Base-by-base conservation (phyloP, 2,888 invertebrate genomes). In the Cephus pulcher region DNA sequence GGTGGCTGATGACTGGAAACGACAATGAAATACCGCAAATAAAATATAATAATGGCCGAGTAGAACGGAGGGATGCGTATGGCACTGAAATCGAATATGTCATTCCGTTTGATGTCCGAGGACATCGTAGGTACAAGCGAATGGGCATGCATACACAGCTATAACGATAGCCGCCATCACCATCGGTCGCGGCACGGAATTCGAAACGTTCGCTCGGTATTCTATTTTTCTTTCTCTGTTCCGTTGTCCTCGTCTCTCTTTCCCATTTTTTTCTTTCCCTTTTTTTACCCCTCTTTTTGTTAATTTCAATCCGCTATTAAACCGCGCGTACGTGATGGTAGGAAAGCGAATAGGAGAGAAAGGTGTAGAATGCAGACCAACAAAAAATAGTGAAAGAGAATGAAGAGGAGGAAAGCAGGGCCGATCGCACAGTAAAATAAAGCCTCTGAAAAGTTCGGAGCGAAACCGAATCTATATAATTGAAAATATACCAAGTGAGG, bases 401-500 rank as follows among this genome's bases (percentile, higher is more conserved):
- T 56, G 56, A 56, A 56, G 23, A 56, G 56, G 23, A 56, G 56
- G 9, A 56, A 56, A 56, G 56, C 56, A 56, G 34, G 37, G 35
- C 74, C 30, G 74, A 34, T 37, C 74, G 11, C 15, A 30, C 74
- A 73, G 69, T 74, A 35, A 74, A 77, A 77, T 77, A 74, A 77
- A 77, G 69, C 56, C 77, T 69, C 71, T 30, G 77, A 30, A 37
- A 33, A 33, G 74, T 23, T 75, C 37, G 37, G 75, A 40, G 74
- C 34, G 69, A 78, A 68, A 75, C 78, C 35, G 78, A 78, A 78
- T 75, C 75, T 68, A 78, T 78, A 75, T 75, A 75, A 78, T 78
- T 75, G 78, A 78, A 78, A 78, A 78, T 78, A 78, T 78, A 69
- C 78, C 75, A 78, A 78, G 74, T 78, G 78, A 78, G 78, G 78